Conservation (phyloP, 2,797 vertebrate genomes). For the Cuniculus paca region DNA sequence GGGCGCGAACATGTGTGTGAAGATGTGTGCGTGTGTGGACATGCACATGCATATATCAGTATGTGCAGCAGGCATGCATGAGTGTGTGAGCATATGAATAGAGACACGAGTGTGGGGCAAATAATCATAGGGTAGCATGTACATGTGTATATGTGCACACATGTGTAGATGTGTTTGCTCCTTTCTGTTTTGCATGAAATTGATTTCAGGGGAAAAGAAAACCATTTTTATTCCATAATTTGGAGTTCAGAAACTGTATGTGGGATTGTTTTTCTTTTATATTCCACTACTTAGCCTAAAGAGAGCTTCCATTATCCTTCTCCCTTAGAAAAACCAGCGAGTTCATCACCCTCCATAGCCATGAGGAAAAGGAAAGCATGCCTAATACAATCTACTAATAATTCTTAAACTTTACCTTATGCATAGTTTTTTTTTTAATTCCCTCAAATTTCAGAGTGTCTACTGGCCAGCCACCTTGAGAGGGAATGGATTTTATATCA, state of each 20-base stretch:
- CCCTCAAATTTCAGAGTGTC: background rate
- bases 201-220: constrained; percentile 30
- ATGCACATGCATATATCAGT: background rate
- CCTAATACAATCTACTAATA: background rate
- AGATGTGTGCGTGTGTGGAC: background rate
- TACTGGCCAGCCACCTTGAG: background rate
- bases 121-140: background rate
- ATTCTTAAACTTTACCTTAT: constrained; percentile 1
- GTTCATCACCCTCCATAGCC: background rate
- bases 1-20: background rate
- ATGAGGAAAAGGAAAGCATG: background rate
- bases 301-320: background rate
- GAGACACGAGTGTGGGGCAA: background rate
- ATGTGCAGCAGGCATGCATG: background rate
- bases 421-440: background rate
- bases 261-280: background rate
- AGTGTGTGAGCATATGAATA: background rate
- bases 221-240: constrained; percentile 11
- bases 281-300: background rate
- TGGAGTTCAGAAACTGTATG: background rate
- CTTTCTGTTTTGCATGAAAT: background rate
- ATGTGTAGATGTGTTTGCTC: background rate
- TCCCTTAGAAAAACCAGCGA: background rate
- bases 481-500: background rate
- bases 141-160: background rate